Evolutionary conservation across 2,113 vertebrate species (phyloP), one percentile per base, ranked within the genome.

Genomic region (Hypanus sabinus): DNA sequence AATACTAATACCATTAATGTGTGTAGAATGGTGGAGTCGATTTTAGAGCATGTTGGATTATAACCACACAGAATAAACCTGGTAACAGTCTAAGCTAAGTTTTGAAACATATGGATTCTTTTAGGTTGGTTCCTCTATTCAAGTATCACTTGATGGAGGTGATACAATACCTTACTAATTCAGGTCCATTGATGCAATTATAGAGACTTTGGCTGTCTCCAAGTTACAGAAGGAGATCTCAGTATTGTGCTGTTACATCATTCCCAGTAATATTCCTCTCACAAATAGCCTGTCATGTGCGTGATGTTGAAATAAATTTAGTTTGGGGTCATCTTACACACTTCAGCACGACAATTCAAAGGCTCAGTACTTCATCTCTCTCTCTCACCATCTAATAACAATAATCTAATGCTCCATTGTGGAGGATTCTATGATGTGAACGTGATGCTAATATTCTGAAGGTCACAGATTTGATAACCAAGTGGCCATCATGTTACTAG

Each of bases 1-100:
- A 90, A 90, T 90, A 68, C 85, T 65, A 90, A 90, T 36, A 36
- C 85, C 85, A 90, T 90, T 90, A 65, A 90, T 90, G 60, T 90
- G 85, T 90, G 16, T 65, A 90, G 85, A 68, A 90, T 68, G 16
- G 60, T 0, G 2, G 85, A 90, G 85, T 65, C 57, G 65, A 90
- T 90, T 90, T 90, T 90, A 65, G 30, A 62, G 60, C 14, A 14
- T 68, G 60, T 90, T 90, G 30, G n/a, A 90, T 36, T 90, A 18
- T 90, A 14, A 62, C 30, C 33, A 30, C 6, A 33, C 16, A 30
- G 60, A 90, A 90, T 90, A 90, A 90, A 90, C 60, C 30, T 65
- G 30, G 60, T 18, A 62, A 88, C 14, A 90, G 16, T 90, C 16
- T 65, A 18, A n/a, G 60, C 27, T 90, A 30, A 68, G 85, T n/a